Evolutionary conservation across 2,113 vertebrate species (phyloP).

Genomic region (Polypterus senegalus): DNA sequence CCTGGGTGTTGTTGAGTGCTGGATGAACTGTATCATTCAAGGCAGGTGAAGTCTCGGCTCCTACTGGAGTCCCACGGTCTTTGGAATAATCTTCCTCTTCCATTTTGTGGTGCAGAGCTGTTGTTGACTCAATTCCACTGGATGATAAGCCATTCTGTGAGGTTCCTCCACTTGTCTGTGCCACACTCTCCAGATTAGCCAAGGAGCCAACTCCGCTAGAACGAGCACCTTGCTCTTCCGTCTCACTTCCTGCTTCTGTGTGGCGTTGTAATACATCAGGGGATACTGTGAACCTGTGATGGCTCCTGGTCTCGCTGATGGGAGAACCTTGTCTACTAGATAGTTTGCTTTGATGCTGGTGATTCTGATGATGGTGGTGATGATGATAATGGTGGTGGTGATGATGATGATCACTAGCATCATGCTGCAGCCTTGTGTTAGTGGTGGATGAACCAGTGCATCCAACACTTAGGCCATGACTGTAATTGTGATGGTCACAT

Average conservation of each 20-base stretch:
- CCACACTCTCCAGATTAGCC: background rate
- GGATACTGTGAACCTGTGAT: background rate
- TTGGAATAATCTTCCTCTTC: too few relatives aligned
- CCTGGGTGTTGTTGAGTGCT: background rate
- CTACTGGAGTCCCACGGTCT: too few relatives aligned
- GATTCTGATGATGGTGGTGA: too few relatives aligned
- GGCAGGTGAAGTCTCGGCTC: too few relatives aligned
- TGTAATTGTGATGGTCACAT: slow-evolving; percentile 38
- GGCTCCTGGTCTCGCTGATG: background rate
- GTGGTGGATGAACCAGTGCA: background rate
- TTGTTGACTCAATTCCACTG: background rate
- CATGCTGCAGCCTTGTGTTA: background rate
- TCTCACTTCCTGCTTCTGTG: background rate
- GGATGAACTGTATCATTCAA: background rate
- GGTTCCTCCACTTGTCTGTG: background rate
- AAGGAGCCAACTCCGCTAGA: background rate
- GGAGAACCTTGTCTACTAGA: background rate
- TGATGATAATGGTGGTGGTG: slow-evolving; percentile 25
- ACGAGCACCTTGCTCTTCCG: background rate
- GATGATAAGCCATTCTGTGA: background rate
- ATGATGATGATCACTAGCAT: background rate
- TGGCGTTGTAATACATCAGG: background rate
- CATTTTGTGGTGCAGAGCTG: background rate
- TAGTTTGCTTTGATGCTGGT: slow-evolving; percentile 9
- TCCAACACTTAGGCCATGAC: slow-evolving; percentile 14